Percentiles rank a stretch among this genome's conserved stretches.
These are phyloP conservation scores for Brachionichthys hirsutus DNA, from an alignment of 2,113 vertebrate species.

Conservation along the genomic window DNA sequence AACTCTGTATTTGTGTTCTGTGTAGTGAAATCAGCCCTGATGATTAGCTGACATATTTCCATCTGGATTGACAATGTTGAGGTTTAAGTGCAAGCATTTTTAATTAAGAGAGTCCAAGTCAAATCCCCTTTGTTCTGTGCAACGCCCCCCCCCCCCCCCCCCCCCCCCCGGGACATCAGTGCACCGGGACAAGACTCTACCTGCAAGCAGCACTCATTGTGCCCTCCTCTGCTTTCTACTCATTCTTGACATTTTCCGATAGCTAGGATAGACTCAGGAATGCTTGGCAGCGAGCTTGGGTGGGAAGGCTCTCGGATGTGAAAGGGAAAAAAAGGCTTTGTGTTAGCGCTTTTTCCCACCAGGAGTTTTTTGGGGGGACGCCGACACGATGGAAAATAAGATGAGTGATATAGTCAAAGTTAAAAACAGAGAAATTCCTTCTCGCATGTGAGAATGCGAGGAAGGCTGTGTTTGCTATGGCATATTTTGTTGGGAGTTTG, in stretches of 20 bases:
- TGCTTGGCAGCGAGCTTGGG: slow-evolving; percentile 69
- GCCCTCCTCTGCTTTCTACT: slow-evolving; percentile 68
- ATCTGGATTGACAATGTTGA: slow-evolving; percentile 47
- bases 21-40: slow-evolving; percentile 10
- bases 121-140: slow-evolving; percentile 49
- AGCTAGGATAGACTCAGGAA: slow-evolving; percentile 76
- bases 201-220: slow-evolving; percentile 66
- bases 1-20: slow-evolving; percentile 33
- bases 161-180: slow-evolving; percentile 53
- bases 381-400: slow-evolving; percentile 29
- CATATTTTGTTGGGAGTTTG: slow-evolving; percentile 38
- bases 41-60: slow-evolving; percentile 48
- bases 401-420: slow-evolving; percentile 36
- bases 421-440: slow-evolving; percentile 25
- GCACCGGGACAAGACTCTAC: slow-evolving; percentile 77
- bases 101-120: slow-evolving; percentile 64
- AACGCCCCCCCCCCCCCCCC: slow-evolving; percentile 29
- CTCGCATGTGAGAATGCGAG: slow-evolving; percentile 54
- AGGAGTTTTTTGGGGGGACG: slow-evolving; percentile 34
- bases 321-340: slow-evolving; percentile 72
- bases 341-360: slow-evolving; percentile 42
- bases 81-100: slow-evolving; percentile 49
- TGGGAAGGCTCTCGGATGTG: slow-evolving; percentile 64
- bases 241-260: slow-evolving; percentile 79
- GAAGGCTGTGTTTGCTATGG: slow-evolving; percentile 55